Evolutionary conservation across 2,888 invertebrate species (phyloP), one percentile per base, ranked within the genome.

Genomic region (Nomada fucata): DNA sequence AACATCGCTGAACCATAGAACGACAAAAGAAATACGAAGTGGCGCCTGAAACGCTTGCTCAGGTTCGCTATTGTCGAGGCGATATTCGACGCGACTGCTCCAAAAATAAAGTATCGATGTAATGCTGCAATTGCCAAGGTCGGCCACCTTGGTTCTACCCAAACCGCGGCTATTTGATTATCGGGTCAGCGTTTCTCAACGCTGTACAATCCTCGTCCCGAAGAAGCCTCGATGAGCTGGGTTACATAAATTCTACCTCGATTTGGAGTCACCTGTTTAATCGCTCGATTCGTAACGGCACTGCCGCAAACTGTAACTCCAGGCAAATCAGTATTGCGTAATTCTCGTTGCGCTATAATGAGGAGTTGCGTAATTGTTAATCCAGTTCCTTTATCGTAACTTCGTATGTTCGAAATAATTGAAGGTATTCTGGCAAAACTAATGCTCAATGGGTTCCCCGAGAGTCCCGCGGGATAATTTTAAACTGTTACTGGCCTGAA

Each of bases 71-170:
- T 78, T 60, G 65, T 70, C 55, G 11, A 26, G 57, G 9, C 15
- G 60, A 65, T 70, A 74, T 60, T 52, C 74, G 29, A 36, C 61
- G 69, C 52, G 36, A 18, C 60, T n/a, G 59, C 1, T 57, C 80
- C 75, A 26, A 79, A 75, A 76, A 76, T 73, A 83, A 81, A 81
- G 57, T 76, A 77, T 77, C 76, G 77, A 82, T 63, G 82, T 74
- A 72, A 61, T 63, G 42, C 18, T 55, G 67, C 70, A 73, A 76
- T 82, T 79, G 79, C 67, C 84, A 84, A 84, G 84, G 84, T 84
- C 76, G 83, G 63, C 76, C 53, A 83, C 83, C 83, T 70, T 83
- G 73, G 63, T 79, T 70, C 59, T 42, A 75, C 59, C 63, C 63
- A 11, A 77, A 67, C 68, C 76, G n/a, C n/a, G 18, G 13, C 73